Evolutionary conservation across 2,797 vertebrate genomes (phyloP).

Genomic region (Mormyrops boulengeri): DNA sequence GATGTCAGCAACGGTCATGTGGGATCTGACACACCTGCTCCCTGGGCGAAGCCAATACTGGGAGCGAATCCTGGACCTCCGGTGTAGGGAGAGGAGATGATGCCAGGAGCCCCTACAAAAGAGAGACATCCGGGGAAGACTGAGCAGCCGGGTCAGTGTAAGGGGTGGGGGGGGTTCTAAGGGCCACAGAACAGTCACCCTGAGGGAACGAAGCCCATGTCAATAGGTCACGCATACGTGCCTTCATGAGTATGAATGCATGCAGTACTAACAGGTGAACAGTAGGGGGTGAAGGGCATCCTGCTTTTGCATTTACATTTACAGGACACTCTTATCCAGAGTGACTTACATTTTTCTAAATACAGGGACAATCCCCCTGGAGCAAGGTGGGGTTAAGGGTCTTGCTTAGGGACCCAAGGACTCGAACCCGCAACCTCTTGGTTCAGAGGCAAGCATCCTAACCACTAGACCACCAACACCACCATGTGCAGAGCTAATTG

Average conservation of each 20-base stretch:
- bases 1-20: neutral
- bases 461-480: neutral
- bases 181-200: neutral
- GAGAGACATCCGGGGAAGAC: neutral
- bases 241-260: neutral
- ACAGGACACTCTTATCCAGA: too few species aligned
- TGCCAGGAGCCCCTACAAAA: constrained; percentile 56
- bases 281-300: neutral
- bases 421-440: too few species aligned
- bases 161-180: neutral
- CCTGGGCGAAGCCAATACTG: constrained; percentile 58
- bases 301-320: too few species aligned
- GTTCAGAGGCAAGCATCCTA: too few species aligned
- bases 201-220: neutral
- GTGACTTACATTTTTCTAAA: too few species aligned
- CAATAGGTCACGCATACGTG: neutral
- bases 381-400: too few species aligned
- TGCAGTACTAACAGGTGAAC: neutral
- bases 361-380: too few species aligned
- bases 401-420: too few species aligned
- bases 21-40: constrained; percentile 47
- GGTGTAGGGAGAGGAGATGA: constrained; percentile 57
- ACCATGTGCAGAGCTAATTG: neutral
- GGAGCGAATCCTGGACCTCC: constrained; percentile 61
- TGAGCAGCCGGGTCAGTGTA: neutral